Base-by-base conservation (phyloP, 2,797 vertebrate species). In the Oreonectes daqikongensis region DNA sequence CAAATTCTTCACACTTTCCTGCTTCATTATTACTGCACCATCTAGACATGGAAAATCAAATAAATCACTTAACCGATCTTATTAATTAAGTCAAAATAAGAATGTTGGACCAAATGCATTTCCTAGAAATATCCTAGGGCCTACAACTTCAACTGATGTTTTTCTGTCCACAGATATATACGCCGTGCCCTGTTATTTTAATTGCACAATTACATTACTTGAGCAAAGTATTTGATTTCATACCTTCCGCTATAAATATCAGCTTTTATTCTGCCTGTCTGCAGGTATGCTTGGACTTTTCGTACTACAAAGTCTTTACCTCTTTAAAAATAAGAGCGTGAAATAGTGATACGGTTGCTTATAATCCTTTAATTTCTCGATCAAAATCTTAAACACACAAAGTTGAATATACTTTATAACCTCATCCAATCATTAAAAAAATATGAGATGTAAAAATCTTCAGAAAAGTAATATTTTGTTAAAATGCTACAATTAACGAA, bases 11-110 rank as follows among this genome's bases (percentile, higher is more conserved):
- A 81, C 88, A 90, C 89, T 88, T 88, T 89, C 83, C 86, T 79
- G 75, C n/a, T 86, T 83, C 88, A 88, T 90, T 93, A 89, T 92
- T 93, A 92, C 88, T 87, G 84, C 85, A 86, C 85, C 82, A 81
- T 90, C 88, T 84, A 90, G 88, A 89, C 90, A 88, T 65, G 89
- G 89, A 88, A 79, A 92, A 93, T 93, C 88, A 92, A 90, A 93
- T 90, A 90, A 93, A 91, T 93, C 89, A 88, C 89, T 91, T 89
- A 89, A 89, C 89, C 91, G 91, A 92, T 93, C 88, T 87, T 90
- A 91, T 93, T 93, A 93, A 93, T 93, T 93, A 94, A 92, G 89
- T 92, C 87, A 90, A 90, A 93, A 92, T 92, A 92, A 93, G 89
- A 88, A 86, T 88, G 87, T 85, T 81, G 50, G 83, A 88, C 87